These are phyloP conservation scores for Odocoileus hemionus DNA, from an alignment of 2,113 vertebrate species.

Conservation along the genomic window DNA sequence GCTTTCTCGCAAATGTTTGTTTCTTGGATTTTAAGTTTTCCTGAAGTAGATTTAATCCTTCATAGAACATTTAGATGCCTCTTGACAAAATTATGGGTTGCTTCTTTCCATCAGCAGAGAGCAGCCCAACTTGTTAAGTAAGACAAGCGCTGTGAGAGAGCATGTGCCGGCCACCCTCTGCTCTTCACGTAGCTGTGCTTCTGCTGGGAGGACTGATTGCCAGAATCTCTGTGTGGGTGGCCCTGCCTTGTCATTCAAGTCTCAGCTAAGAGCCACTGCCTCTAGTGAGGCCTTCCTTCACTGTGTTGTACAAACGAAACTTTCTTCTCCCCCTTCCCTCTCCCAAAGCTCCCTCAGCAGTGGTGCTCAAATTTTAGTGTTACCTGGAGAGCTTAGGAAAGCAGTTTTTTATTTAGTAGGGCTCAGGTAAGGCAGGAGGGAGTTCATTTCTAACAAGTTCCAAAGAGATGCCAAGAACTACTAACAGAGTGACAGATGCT, in stretches of 20 bases:
- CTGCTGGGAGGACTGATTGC: background rate
- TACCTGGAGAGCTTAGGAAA: background rate
- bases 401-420: background rate
- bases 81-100: background rate
- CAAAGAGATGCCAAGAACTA: background rate
- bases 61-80: background rate
- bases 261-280: background rate
- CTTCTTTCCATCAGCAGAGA: background rate
- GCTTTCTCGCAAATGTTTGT: background rate
- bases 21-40: background rate
- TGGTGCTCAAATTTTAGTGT: background rate
- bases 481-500: background rate
- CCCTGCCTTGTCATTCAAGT: background rate
- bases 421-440: background rate
- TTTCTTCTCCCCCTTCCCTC: background rate
- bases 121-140: background rate
- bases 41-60: background rate
- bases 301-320: fast-evolving
- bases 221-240: background rate
- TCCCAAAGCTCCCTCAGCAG: background rate
- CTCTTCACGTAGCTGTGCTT: background rate
- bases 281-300: background rate
- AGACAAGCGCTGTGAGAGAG: background rate
- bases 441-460: background rate
- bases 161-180: background rate